A percentile compares a stretch with the other conserved stretches of the same genome.
Evolutionary conservation across 1,140 invertebrate species (phyloP).

Genomic region (Lethocerus indicus): DNA sequence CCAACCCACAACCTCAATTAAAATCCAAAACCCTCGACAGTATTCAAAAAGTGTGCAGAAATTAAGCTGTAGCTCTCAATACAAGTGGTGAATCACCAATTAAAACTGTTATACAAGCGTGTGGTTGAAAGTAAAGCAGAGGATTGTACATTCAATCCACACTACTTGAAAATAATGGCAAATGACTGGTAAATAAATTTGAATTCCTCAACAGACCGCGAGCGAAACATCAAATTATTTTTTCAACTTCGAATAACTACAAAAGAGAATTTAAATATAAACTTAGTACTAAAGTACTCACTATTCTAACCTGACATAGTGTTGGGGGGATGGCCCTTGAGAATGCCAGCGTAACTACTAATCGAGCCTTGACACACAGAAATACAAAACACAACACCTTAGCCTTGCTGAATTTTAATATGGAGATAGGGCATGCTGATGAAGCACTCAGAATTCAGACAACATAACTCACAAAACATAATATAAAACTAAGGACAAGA

Average conservation of each 20-base stretch:
- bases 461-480: too few relatives aligned
- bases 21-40: too few relatives aligned
- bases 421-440: too few relatives aligned
- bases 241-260: background rate
- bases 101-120: too few relatives aligned
- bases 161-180: background rate
- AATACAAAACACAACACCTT: constrained; percentile 18
- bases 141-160: background rate
- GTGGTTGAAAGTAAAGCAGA: background rate
- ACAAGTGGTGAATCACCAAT: too few relatives aligned
- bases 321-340: constrained; percentile 48
- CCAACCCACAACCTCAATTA: too few relatives aligned
- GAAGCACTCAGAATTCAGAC: too few relatives aligned
- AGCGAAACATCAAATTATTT: background rate
- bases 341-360: constrained; percentile 60
- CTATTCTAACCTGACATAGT: constrained; percentile 47
- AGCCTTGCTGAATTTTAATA: constrained; percentile 6
- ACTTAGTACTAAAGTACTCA: too few relatives aligned
- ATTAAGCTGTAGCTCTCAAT: too few relatives aligned
- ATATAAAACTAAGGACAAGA: too few relatives aligned
- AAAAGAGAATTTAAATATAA: background rate
- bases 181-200: background rate
- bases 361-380: constrained; percentile 27
- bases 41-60: too few relatives aligned
- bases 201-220: background rate